A percentile compares a stretch with the other conserved stretches of the same genome.
phyloP scores from a whole-genome alignment of 2,888 invertebrate species.

The Cistogaster globosa region DNA sequence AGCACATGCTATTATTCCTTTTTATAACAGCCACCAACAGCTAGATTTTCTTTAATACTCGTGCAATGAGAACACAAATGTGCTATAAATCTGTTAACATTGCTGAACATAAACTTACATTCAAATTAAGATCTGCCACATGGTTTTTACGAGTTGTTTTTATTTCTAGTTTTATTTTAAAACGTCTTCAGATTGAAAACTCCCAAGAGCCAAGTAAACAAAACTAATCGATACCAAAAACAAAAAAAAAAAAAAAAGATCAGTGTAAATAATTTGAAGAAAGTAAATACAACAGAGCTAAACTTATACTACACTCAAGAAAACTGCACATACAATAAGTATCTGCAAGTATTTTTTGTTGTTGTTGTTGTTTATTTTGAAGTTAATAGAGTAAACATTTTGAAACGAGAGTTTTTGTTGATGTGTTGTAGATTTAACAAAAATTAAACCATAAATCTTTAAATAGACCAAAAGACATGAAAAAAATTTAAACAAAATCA shows the following conservation, averaged over 20 bases:
- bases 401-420: conserved; percentile 15
- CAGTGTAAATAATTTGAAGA: conserved; percentile 42
- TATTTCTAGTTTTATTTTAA: not conserved
- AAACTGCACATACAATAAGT: conserved; percentile 17
- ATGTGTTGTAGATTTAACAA: not conserved
- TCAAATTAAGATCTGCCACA: conserved; percentile 57
- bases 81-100: conserved; percentile 50
- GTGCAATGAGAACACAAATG: conserved; percentile 36
- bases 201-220: conserved; percentile 61
- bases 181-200: conserved; percentile 42
- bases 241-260: not conserved
- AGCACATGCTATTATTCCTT: conserved; percentile 37
- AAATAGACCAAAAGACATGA: conserved; percentile 36
- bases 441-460: conserved; percentile 56
- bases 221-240: conserved; percentile 52
- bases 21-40: conserved; percentile 1
- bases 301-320: not conserved
- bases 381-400: conserved; percentile 49
- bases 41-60: conserved; percentile 20
- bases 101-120: conserved; percentile 45
- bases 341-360: not conserved
- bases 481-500: conserved; percentile 26
- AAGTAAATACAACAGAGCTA: conserved; percentile 20
- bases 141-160: conserved; percentile 24
- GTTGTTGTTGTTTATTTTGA: conserved; percentile 20